Evolutionary conservation across 1,140 invertebrate genomes (phyloP).

Genomic region (Bombus soroeensis): DNA sequence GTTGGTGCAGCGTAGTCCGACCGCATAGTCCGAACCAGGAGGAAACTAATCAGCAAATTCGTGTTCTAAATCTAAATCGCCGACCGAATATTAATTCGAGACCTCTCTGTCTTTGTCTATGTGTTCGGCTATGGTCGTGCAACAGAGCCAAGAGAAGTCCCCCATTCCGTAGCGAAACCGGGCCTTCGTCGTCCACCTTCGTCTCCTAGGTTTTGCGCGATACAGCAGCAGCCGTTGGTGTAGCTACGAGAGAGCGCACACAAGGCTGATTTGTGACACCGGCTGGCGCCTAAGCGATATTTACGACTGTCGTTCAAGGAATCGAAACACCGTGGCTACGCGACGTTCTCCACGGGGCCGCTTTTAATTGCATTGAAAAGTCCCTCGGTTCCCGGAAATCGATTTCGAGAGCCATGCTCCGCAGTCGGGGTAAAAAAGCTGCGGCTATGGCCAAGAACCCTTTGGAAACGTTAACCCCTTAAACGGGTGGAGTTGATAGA

Average conservation of each 20-base stretch:
- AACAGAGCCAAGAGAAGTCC: not conserved
- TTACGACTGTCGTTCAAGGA: conserved; percentile 66
- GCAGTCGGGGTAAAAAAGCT: not conserved
- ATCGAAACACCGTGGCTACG: conserved; percentile 53
- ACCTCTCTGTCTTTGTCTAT: conserved; percentile 6
- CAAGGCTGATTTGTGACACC: conserved; percentile 65
- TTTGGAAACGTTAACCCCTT: not conserved
- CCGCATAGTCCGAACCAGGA: conserved; percentile 39
- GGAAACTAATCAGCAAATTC: conserved; percentile 73
- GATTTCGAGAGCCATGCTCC: conserved; percentile 16
- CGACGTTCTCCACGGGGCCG: conserved; percentile 24
- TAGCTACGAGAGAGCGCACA: conserved; percentile 41
- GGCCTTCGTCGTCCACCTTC: conserved; percentile 20
- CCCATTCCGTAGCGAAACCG: not conserved
- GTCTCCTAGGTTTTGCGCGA: conserved; percentile 69
- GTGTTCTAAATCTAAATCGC: conserved; percentile 74
- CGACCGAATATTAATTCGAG: conserved; percentile 72
- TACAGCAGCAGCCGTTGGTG: conserved; percentile 55
- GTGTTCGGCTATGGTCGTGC: not conserved
- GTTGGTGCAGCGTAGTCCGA: conserved; percentile 52
- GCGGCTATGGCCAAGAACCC: not conserved
- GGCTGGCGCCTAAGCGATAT: conserved; percentile 68
- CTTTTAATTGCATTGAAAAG: conserved; percentile 50
- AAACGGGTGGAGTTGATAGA: not conserved
- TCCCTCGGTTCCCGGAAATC: conserved; percentile 26